Percentiles rank a stretch among this genome's conserved stretches.
Evolutionary conservation across 2,113 vertebrate species (phyloP).

Genomic region (Nanger granti): DNA sequence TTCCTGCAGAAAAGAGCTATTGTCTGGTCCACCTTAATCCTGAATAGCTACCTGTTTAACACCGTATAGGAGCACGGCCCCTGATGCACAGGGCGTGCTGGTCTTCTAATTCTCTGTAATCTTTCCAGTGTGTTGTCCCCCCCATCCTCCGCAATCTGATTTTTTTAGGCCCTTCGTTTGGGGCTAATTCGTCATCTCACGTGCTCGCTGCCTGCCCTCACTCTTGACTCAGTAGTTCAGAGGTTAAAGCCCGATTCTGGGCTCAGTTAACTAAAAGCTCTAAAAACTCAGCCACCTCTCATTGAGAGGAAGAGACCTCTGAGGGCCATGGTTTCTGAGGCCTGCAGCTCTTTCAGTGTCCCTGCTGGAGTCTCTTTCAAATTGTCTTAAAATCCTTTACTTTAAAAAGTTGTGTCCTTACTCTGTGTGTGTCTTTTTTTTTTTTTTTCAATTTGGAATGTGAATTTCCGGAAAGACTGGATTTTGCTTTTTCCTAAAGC

Average conservation of each 20-base stretch:
- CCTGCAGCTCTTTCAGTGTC: neutral
- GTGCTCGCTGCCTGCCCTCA: neutral
- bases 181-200: neutral
- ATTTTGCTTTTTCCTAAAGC: neutral
- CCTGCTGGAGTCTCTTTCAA: neutral
- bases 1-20: neutral
- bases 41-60: neutral
- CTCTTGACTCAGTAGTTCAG: neutral
- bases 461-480: neutral
- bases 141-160: accelerated
- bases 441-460: neutral
- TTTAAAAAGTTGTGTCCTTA: neutral
- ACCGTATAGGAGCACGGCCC: neutral
- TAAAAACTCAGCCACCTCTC: neutral
- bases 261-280: neutral
- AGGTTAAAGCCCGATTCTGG: neutral
- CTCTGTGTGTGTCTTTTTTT: neutral
- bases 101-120: neutral
- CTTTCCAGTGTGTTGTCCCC: neutral
- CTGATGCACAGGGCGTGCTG: neutral
- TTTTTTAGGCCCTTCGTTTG: neutral
- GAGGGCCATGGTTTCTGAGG: neutral
- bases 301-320: neutral
- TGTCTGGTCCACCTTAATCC: neutral
- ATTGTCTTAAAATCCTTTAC: neutral